Evolutionary conservation across 2,888 invertebrate genomes (phyloP).

Genomic region (Spisula solida): DNA sequence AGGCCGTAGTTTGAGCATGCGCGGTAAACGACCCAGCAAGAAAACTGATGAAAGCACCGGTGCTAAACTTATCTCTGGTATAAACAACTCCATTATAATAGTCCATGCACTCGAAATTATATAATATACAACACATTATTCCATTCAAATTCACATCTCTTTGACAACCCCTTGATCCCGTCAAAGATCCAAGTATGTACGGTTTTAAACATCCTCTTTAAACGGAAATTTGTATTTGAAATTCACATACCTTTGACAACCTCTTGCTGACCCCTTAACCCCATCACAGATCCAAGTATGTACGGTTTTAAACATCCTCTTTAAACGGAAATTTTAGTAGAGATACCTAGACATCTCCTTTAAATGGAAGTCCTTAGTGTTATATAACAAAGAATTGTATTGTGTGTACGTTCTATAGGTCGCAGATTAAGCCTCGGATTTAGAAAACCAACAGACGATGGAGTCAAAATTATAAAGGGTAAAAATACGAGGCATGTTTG

Average conservation of each 20-base stretch:
- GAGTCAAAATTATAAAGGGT: slow-evolving; percentile 27
- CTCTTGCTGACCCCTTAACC: no score
- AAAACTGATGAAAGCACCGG: neutral
- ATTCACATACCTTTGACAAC: neutral
- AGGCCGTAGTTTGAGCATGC: slow-evolving; percentile 30
- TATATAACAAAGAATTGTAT: no score
- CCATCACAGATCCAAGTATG: neutral
- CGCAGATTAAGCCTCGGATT: slow-evolving; percentile 34
- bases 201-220: no score
- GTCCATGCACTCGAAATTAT: neutral
- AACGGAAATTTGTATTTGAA: neutral
- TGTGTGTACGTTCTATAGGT: neutral
- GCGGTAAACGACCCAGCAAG: slow-evolving; percentile 13
- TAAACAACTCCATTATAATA: neutral
- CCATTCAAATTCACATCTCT: neutral
- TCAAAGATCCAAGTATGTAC: neutral
- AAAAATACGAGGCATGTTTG: slow-evolving; percentile 12
- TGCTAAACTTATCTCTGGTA: slow-evolving; percentile 14
- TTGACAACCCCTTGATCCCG: neutral
- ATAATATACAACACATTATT: neutral
- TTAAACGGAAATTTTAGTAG: no score
- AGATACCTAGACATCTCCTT: no score
- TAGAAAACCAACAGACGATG: slow-evolving; percentile 25
- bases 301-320: no score
- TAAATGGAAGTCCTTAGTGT: no score